Percentiles rank a stretch among this genome's conserved stretches.
These are phyloP conservation scores for Hirundichthys speculiger DNA, from an alignment of 2,113 vertebrate species.

Conservation along the genomic window DNA sequence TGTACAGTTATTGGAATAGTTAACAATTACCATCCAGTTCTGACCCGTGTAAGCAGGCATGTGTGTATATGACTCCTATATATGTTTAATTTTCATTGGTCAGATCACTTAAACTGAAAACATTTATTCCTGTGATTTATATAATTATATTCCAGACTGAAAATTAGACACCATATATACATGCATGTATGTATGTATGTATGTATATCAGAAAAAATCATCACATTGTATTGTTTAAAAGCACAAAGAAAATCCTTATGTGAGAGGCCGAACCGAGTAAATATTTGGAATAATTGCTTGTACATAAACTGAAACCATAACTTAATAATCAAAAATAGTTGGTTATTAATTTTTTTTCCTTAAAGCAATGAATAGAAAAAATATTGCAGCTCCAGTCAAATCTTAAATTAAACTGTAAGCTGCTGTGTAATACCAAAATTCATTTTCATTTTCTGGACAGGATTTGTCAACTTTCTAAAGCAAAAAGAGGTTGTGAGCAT, in stretches of 20 bases:
- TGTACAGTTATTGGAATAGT: slow-evolving; percentile 36
- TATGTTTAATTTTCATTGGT: too few species aligned
- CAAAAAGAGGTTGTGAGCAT: slow-evolving; percentile 6
- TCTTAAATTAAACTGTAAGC: slow-evolving; percentile 4
- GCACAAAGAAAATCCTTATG: not conserved
- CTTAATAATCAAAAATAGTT: too few species aligned
- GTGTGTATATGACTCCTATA: slow-evolving; percentile 7
- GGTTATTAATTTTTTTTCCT: too few species aligned
- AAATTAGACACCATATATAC: too few species aligned
- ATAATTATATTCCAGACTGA: too few species aligned
- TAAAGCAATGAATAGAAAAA: not conserved
- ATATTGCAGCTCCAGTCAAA: slow-evolving; percentile 12
- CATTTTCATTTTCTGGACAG: slow-evolving; percentile 7
- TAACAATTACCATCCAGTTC: slow-evolving; percentile 31
- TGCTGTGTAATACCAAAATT: not conserved
- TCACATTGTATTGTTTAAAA: too few species aligned
- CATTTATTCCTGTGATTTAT: too few species aligned
- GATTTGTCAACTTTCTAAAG: slow-evolving; percentile 30
- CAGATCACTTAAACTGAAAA: too few species aligned
- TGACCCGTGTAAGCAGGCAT: not conserved
- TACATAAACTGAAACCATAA: too few species aligned
- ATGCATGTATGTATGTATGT: too few species aligned
- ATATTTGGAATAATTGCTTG: too few species aligned
- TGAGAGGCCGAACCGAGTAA: not conserved
- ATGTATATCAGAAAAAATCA: too few species aligned